A percentile compares a stretch with the other conserved stretches of the same genome.
Evolutionary conservation across 2,888 invertebrate genomes (phyloP).

Genomic region (Pyrgus malvae): DNA sequence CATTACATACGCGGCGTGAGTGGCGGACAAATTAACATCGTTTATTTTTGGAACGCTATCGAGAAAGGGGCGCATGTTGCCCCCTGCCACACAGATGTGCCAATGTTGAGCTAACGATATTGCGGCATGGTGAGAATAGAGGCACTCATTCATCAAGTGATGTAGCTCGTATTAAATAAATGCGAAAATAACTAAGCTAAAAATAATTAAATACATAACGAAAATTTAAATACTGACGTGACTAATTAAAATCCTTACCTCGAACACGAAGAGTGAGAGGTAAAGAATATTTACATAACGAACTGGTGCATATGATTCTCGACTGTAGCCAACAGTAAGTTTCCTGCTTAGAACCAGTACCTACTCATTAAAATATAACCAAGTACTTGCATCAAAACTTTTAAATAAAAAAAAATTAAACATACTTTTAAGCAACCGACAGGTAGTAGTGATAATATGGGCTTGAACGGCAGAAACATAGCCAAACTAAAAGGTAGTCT

Average conservation of each 20-base stretch:
- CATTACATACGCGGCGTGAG: conserved; percentile 58
- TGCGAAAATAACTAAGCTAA: not conserved
- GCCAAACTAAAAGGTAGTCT: conserved; percentile 31
- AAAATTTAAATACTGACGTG: not conserved
- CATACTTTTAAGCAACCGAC: no score
- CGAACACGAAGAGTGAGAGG: conserved; percentile 1
- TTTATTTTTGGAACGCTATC: conserved; percentile 67
- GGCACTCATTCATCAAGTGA: conserved; percentile 12
- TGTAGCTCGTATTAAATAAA: not conserved
- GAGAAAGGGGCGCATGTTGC: conserved; percentile 52
- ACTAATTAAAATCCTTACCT: not conserved
- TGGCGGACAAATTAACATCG: conserved; percentile 60
- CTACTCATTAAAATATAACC: not conserved
- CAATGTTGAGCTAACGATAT: conserved; percentile 45
- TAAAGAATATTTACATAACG: conserved; percentile 34
- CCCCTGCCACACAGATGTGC: conserved; percentile 54
- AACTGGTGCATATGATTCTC: conserved; percentile 35
- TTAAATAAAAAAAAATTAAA: conserved; percentile 15
- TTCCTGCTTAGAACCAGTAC: conserved; percentile 11
- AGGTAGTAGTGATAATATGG: no score
- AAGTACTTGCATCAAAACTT: no score
- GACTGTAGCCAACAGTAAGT: not conserved
- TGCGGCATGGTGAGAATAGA: conserved; percentile 41
- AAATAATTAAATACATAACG: not conserved
- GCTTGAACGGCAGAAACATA: conserved; percentile 34